phyloP scores from a whole-genome alignment of 2,797 vertebrate genomes.

The Poeciliopsis infans region DNA sequence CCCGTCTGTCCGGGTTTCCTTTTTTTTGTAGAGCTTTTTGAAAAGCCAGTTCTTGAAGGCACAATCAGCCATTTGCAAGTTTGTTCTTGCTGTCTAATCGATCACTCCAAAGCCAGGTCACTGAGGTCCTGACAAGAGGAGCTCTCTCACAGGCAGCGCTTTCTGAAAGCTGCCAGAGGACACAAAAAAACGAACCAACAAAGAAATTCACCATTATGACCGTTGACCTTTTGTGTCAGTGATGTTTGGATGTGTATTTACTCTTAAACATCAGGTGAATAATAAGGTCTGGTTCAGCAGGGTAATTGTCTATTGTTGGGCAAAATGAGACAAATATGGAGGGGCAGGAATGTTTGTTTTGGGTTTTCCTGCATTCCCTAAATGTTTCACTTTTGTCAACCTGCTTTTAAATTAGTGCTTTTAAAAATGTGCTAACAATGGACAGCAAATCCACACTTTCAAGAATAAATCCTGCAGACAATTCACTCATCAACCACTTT shows the following conservation, averaged over 20 bases:
- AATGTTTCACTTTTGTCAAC: slow-evolving; percentile 6
- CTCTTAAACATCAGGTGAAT: slow-evolving; percentile 48
- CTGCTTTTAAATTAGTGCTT: not conserved
- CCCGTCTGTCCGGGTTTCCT: not conserved
- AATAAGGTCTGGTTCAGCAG: slow-evolving; percentile 19
- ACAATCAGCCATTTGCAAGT: slow-evolving; percentile 35
- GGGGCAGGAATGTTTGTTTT: slow-evolving; percentile 21
- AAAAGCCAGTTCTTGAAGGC: slow-evolving; percentile 2
- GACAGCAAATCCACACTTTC: not conserved
- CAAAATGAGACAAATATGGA: not conserved
- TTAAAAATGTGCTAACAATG: not conserved
- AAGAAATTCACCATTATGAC: slow-evolving; percentile 50
- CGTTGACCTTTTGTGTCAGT: slow-evolving; percentile 60
- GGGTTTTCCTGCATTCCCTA: slow-evolving; percentile 10
- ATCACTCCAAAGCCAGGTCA: slow-evolving; percentile 59
- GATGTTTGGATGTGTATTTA: slow-evolving; percentile 55
- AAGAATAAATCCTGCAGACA: not conserved
- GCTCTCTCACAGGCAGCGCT: slow-evolving; percentile 39
- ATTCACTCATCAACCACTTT: not conserved
- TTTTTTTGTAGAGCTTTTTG: slow-evolving; percentile 5
- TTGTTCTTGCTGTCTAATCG: slow-evolving; percentile 51
- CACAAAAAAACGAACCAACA: slow-evolving; percentile 36
- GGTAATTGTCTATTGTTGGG: slow-evolving; percentile 22
- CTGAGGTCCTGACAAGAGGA: slow-evolving; percentile 39
- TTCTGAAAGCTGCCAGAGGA: slow-evolving; percentile 48